Evolutionary conservation across 2,888 invertebrate genomes (phyloP).

Genomic region (Oscheius sp.): DNA sequence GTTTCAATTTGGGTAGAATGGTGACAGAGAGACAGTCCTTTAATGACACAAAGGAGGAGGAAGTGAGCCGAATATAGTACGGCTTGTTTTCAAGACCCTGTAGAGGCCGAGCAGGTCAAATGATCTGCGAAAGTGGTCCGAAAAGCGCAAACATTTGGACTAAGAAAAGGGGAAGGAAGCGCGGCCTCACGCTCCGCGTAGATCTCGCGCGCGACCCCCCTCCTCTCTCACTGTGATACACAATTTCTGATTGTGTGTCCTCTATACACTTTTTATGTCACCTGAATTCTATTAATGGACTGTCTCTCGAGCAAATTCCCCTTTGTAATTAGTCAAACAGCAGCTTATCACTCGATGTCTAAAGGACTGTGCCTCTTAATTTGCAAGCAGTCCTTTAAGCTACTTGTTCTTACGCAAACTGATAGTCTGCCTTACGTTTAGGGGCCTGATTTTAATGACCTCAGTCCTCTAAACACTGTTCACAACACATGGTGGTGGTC

Average conservation of each 20-base stretch:
- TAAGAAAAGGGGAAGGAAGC: constrained; percentile 39
- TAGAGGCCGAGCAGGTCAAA: constrained; percentile 24
- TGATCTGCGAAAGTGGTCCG: constrained; percentile 38
- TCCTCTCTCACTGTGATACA: constrained; percentile 1
- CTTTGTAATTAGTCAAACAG: too few species aligned
- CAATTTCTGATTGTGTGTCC: neutral
- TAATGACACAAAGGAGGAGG: neutral
- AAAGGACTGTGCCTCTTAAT: too few species aligned
- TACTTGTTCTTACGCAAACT: too few species aligned
- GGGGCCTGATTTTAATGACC: neutral
- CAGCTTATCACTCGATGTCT: too few species aligned
- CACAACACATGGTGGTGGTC: neutral
- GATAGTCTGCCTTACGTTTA: neutral
- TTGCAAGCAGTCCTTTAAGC: too few species aligned
- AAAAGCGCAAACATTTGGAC: constrained; percentile 40
- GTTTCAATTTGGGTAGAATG: neutral
- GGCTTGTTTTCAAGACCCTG: constrained; percentile 6
- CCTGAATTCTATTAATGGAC: too few species aligned
- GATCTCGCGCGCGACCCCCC: neutral
- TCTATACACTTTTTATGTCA: neutral
- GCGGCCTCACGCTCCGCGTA: constrained; percentile 31
- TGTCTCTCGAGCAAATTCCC: too few species aligned
- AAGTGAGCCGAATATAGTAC: constrained; percentile 6
- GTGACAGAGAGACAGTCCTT: neutral
- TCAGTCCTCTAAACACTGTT: neutral